A percentile compares a stretch with the other conserved stretches of the same genome.
Evolutionary conservation across 2,888 invertebrate species (phyloP).

Genomic region (Macrophya annulata): DNA sequence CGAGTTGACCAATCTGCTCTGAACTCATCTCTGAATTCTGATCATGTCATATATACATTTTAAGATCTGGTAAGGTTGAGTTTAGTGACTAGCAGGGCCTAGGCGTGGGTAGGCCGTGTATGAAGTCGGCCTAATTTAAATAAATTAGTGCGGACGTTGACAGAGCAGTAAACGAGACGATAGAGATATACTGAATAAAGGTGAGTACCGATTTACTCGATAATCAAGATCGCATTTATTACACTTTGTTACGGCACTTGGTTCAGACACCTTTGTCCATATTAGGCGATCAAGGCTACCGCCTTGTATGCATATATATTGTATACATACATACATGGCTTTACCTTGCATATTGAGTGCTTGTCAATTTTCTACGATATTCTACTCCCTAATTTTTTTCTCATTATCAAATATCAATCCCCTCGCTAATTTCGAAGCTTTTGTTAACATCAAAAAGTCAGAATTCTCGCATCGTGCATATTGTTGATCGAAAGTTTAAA

Average conservation of each 20-base stretch:
- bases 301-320: conserved; percentile 4
- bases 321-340: background rate
- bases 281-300: conserved; percentile 54
- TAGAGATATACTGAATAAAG: background rate
- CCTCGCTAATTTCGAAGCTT: background rate
- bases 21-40: conserved; percentile 49
- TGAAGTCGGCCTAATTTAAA: conserved; percentile 40
- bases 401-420: background rate
- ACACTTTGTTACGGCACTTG: conserved; percentile 6
- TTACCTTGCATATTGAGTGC: background rate
- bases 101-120: conserved; percentile 38
- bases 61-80: conserved; percentile 35
- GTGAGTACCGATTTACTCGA: conserved; percentile 26
- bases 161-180: conserved; percentile 18
- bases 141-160: conserved; percentile 27
- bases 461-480: background rate
- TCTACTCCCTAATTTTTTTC: background rate
- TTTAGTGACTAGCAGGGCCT: conserved; percentile 51
- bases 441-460: background rate
- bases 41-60: conserved; percentile 23
- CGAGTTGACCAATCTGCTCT: conserved; percentile 46
- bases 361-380: background rate
- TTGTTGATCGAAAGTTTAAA: background rate
- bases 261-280: conserved; percentile 46
- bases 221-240: conserved; percentile 38